Base-by-base conservation (phyloP, 2,888 invertebrate genomes). In the Lasioglossum calceatum region DNA sequence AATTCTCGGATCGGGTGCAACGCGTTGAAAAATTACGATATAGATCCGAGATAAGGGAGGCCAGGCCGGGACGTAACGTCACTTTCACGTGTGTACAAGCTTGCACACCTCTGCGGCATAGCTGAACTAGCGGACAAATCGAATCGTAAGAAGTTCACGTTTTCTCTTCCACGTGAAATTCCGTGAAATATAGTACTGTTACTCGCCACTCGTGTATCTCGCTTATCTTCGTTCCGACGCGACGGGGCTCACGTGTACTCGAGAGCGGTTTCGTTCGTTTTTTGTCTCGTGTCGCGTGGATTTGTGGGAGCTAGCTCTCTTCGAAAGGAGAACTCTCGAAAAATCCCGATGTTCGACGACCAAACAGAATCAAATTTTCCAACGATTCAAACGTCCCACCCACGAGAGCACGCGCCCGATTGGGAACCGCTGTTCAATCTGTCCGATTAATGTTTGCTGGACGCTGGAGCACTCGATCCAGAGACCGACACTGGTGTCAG, bases 111-210 rank as follows among this genome's bases (percentile, higher is more conserved):
- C 39, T 19, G 23, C 70, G 70, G 39, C 27, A 7, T 54, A 23
- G 50, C 50, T 42, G 19, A 42, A 54, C 58, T 27, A 42, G 16
- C 58, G n/a, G n/a, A 76, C 73, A 50, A 73, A 82, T 72, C 77
- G 71, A 76, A 73, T 71, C 36, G 70, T 67, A 78, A 71, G 71
- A 78, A 27, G 71, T 78, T 71, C 78, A 78, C 71, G 78, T 78
- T 78, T 78, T 78, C 78, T 78, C 78, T 78, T 78, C 54, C 71
- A 78, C 78, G 71, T 78, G 78, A 78, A 78, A 78, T 78, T 78
- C 78, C 36, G 78, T 78, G 71, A 78, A 78, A 78, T 54, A 58
- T 71, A 27, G 78, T 78, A 78, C 71, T 78, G 70, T 78, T 78
- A 70, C 67, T 54, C 23, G 78, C 77, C 27, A 14, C 78, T 70